A percentile compares a stretch with the other conserved stretches of the same genome.
Evolutionary conservation across 2,113 vertebrate genomes (phyloP).

Genomic region (Bagarius yarrelli): DNA sequence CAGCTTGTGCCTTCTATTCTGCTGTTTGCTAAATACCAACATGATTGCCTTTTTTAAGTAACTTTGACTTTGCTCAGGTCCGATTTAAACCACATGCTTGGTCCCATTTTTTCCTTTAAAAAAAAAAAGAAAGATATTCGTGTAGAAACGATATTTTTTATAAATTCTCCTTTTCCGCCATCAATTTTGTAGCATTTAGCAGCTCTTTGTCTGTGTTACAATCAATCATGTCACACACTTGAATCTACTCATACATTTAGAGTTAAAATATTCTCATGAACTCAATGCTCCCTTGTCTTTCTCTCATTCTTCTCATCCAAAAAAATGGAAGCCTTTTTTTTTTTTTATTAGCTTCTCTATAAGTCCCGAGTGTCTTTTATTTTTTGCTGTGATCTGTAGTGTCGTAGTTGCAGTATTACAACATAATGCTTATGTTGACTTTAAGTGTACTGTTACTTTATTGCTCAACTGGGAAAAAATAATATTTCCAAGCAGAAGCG

Average conservation of each 20-base stretch:
- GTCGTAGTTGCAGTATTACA: not conserved
- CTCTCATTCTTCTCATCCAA: not conserved
- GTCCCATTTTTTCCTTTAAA: constrained; percentile 51
- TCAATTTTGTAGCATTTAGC: constrained; percentile 64
- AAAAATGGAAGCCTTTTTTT: not conserved
- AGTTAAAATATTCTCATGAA: not conserved
- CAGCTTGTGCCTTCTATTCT: constrained; percentile 82
- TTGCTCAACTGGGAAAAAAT: constrained; percentile 79
- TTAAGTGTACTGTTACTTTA: constrained; percentile 62
- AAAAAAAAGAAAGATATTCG: constrained; percentile 49
- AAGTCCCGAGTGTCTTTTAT: not conserved
- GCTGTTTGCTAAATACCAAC: constrained; percentile 79
- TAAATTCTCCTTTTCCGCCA: constrained; percentile 61
- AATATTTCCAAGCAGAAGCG: constrained; percentile 89
- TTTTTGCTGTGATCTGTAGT: constrained; percentile 12
- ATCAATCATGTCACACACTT: constrained; percentile 58
- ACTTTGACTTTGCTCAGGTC: constrained; percentile 69
- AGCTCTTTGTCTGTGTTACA: constrained; percentile 62
- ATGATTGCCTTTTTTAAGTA: constrained; percentile 57
- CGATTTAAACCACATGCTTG: constrained; percentile 57
- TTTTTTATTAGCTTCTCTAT: constrained; percentile 5
- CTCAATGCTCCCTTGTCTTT: not conserved
- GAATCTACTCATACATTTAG: not conserved
- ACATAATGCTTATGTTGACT: constrained; percentile 33
- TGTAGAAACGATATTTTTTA: constrained; percentile 44